Conservation (phyloP, 2,797 vertebrate genomes). For the Sebastiscus albofasciatus region DNA sequence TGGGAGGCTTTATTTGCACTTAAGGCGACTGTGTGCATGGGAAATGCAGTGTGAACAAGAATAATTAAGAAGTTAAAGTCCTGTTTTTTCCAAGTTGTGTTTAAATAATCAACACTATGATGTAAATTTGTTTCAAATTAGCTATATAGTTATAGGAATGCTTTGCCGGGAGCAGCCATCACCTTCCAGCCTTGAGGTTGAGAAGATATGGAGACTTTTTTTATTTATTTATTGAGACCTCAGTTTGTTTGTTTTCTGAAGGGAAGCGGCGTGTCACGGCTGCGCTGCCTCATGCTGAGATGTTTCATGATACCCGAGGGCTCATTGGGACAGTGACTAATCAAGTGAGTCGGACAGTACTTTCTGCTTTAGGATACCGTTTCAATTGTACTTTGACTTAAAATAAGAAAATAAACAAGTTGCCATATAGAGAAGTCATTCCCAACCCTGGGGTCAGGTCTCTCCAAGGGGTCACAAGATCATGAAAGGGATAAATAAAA, state of each 20-base stretch:
- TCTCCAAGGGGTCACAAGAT: not conserved
- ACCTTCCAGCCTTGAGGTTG: constrained; percentile 44
- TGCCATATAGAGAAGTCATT: not conserved
- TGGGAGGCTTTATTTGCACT: constrained; percentile 99
- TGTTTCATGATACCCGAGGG: constrained; percentile 40
- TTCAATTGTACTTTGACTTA: not conserved
- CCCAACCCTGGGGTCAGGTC: too few species aligned
- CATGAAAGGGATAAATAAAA: not conserved
- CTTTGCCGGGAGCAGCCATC: constrained; percentile 74
- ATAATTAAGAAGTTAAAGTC: constrained; percentile 99
- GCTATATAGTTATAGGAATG: constrained; percentile 95
- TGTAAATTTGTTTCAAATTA: constrained; percentile 98
- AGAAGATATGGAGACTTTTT: constrained; percentile 1
- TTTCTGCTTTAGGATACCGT: constrained; percentile 6
- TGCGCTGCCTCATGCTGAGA: constrained; percentile 36
- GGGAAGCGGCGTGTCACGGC: constrained; percentile 29
- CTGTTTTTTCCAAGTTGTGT: constrained; percentile 86
- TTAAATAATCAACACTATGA: constrained; percentile 97
- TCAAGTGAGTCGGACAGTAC: constrained; percentile 31
- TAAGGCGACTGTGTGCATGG: constrained; percentile 95
- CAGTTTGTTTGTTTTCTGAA: constrained; percentile 43
- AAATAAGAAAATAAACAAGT: not conserved
- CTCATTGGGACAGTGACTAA: constrained; percentile 38
- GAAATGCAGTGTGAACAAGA: constrained; percentile 99
- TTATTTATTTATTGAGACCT: constrained; percentile 36